A percentile compares a stretch with the other conserved stretches of the same genome.
Evolutionary conservation across 2,888 invertebrate genomes (phyloP).

Genomic region (Brenthis ino): DNA sequence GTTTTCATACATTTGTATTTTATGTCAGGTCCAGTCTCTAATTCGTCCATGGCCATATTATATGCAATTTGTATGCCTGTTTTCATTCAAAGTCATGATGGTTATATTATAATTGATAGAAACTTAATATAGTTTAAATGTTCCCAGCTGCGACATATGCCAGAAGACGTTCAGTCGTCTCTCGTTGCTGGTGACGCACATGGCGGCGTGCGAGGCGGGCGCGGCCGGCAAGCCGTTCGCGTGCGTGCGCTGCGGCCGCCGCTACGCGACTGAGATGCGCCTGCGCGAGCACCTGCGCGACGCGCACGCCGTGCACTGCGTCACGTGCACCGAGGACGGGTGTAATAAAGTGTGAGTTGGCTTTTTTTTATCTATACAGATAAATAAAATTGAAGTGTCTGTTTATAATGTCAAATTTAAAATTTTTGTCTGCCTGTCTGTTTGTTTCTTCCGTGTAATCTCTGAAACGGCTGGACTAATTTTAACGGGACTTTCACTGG

Average conservation of each 20-base stretch:
- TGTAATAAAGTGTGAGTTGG: conserved; percentile 57
- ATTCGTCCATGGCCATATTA: too few relatives aligned
- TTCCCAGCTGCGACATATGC: conserved; percentile 78
- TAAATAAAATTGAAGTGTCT: too few relatives aligned
- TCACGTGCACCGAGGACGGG: conserved; percentile 69
- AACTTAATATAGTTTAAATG: background rate
- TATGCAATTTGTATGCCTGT: too few relatives aligned
- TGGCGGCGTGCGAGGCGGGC: conserved; percentile 68
- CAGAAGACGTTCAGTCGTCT: conserved; percentile 77
- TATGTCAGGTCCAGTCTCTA: too few relatives aligned
- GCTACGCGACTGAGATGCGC: conserved; percentile 69
- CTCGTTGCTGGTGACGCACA: conserved; percentile 79
- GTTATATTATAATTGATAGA: too few relatives aligned
- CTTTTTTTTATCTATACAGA: background rate
- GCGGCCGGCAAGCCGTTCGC: conserved; percentile 55
- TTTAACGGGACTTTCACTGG: too few relatives aligned
- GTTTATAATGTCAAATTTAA: too few relatives aligned
- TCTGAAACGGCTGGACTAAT: too few relatives aligned
- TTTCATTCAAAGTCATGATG: too few relatives aligned
- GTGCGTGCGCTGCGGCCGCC: conserved; percentile 53
- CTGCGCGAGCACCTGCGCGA: conserved; percentile 73
- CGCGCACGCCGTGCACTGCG: conserved; percentile 55
- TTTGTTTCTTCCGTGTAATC: too few relatives aligned
- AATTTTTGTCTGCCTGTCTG: too few relatives aligned
- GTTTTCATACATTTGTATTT: too few relatives aligned